Conservation (phyloP, 2,888 invertebrate species). For the Melolontha melolontha region DNA sequence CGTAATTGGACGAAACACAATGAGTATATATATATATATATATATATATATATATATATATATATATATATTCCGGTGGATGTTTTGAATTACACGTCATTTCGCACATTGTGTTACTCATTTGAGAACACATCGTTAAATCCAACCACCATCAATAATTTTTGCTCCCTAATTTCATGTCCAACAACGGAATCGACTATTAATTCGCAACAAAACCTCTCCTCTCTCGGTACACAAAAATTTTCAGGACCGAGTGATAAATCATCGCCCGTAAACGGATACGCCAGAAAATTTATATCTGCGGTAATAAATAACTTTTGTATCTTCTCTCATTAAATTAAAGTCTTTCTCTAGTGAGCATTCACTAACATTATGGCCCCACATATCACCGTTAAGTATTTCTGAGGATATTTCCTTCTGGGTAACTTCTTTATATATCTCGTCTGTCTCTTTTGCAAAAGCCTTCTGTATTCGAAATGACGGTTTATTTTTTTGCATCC, state of each 20-base stretch:
- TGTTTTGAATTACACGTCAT: not conserved
- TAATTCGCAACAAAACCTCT: constrained; percentile 38
- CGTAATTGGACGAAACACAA: too few relatives aligned
- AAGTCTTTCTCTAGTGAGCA: constrained; percentile 16
- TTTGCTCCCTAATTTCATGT: constrained; percentile 36
- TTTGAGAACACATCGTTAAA: constrained; percentile 32
- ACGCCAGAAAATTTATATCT: constrained; percentile 31
- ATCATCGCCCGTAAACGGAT: constrained; percentile 37
- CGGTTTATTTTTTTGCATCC: constrained; percentile 5
- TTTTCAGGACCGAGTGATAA: constrained; percentile 28
- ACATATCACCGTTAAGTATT: constrained; percentile 29
- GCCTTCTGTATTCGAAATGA: not conserved
- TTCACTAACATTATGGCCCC: constrained; percentile 22
- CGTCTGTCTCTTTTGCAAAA: constrained; percentile 16
- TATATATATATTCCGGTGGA: too few relatives aligned
- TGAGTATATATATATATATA: too few relatives aligned
- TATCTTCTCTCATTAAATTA: constrained; percentile 34
- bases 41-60: too few relatives aligned
- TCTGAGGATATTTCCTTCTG: constrained; percentile 30
- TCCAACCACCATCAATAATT: constrained; percentile 34
- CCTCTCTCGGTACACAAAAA: constrained; percentile 31
- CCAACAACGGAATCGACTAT: constrained; percentile 36
- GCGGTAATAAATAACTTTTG: constrained; percentile 24
- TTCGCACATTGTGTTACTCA: constrained; percentile 10
- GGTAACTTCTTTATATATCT: constrained; percentile 21